Evolutionary conservation across 2,888 invertebrate species (phyloP).

Genomic region (Pomacea canaliculata): DNA sequence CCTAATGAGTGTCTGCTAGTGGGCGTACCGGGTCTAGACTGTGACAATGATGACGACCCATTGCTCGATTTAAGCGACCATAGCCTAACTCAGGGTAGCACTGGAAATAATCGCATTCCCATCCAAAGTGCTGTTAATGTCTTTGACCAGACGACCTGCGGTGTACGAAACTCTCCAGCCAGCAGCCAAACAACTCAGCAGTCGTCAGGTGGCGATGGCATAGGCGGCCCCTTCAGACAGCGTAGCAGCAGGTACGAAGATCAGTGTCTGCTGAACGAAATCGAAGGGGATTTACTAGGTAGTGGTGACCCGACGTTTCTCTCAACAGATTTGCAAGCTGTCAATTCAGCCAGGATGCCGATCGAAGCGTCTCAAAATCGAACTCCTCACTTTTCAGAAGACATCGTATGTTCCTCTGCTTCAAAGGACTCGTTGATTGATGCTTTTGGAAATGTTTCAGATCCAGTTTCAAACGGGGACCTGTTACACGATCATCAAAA

Average conservation of each 20-base stretch:
- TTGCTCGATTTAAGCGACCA: conserved; percentile 11
- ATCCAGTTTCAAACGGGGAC: background rate
- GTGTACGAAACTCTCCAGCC: too few relatives aligned
- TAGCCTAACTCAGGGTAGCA: background rate
- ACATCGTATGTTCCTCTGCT: too few relatives aligned
- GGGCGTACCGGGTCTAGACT: background rate
- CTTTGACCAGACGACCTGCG: too few relatives aligned
- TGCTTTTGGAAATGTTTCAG: background rate
- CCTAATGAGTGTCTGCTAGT: background rate
- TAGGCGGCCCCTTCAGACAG: background rate
- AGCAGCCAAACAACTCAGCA: too few relatives aligned
- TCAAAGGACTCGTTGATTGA: too few relatives aligned
- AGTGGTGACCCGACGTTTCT: conserved; percentile 9
- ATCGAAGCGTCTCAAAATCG: too few relatives aligned
- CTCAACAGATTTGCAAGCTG: background rate
- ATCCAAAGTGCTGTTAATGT: background rate
- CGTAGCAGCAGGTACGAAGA: background rate
- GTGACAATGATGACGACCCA: conserved; percentile 3
- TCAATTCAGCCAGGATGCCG: too few relatives aligned
- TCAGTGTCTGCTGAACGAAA: background rate
- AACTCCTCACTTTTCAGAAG: too few relatives aligned
- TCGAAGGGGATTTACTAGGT: background rate
- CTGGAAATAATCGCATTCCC: background rate
- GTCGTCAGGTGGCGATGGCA: background rate
- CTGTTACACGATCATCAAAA: background rate